Percentiles rank a stretch among this genome's conserved stretches.
Conservation (phyloP, 2,113 vertebrate genomes). For the Triplophysa dalaica region DNA sequence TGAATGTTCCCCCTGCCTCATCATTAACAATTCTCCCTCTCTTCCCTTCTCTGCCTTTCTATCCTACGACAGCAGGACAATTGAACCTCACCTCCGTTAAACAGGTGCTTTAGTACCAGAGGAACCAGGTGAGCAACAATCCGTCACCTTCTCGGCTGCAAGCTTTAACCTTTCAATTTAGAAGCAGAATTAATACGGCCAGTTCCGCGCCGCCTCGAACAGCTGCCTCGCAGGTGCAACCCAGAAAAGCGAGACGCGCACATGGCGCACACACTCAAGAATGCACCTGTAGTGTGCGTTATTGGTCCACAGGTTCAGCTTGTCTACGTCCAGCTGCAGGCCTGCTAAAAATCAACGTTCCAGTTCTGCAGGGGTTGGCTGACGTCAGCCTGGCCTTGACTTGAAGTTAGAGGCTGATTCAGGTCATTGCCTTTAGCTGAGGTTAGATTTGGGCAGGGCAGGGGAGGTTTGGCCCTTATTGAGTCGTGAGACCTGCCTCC, state of each 20-base stretch:
- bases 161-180: constrained; percentile 74
- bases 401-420: constrained; percentile 60
- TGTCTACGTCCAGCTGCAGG: neutral
- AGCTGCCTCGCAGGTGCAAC: constrained; percentile 57
- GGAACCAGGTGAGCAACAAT: constrained; percentile 51
- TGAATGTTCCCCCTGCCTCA: constrained; percentile 47
- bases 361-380: constrained; percentile 50
- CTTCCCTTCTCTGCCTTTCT: constrained; percentile 25
- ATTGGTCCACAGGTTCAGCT: neutral
- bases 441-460: constrained; percentile 46
- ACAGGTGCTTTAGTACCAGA: constrained; percentile 51
- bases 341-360: neutral
- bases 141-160: constrained; percentile 48
- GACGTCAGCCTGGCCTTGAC: constrained; percentile 61
- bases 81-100: constrained; percentile 56
- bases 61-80: constrained; percentile 44
- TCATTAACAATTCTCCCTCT: constrained; percentile 53
- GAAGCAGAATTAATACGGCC: constrained; percentile 64
- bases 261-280: constrained; percentile 11
- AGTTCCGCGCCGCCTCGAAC: constrained; percentile 63
- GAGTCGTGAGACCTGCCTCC: constrained; percentile 34
- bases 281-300: neutral
- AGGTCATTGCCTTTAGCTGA: constrained; percentile 62
- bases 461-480: constrained; percentile 19
- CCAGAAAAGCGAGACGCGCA: constrained; percentile 47